Evolutionary conservation across 2,113 vertebrate species (phyloP), one percentile per base, ranked within the genome.

Genomic region (Neodontobutis hainanensis): DNA sequence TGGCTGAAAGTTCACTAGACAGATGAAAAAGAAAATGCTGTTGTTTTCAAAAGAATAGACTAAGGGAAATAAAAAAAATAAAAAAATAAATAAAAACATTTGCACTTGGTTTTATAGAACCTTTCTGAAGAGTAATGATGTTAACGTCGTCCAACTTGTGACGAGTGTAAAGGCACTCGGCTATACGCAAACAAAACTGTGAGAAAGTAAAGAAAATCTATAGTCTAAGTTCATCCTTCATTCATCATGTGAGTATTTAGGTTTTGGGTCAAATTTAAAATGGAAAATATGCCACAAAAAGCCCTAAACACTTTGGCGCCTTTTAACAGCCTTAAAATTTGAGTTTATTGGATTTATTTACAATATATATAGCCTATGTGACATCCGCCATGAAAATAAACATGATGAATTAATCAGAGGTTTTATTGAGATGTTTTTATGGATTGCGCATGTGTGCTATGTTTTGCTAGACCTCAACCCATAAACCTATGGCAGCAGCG

Each of bases 1-100:
- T 63, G 62, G 70, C 64, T 65, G 73, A 71, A 83, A 73, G 73
- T 84, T 78, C 61, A 83, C 40, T 66, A 80, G 82, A 78, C 75
- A 65, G 70, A 83, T 48, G 72, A 75, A 78, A 65, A 74, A 78
- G 67, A 74, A 78, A 52, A 67, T 56, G 50, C 47, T 45, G 27
- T 6, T 35, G 36, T 59, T 71, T 65, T 70, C 40, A 46, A 84
- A 69, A 70, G 65, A 76, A 73, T 52, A 68, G 38, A 42, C 49
- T 78, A 52, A 63, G 14, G 0, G 6, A 55, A 27, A 27, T 2
- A 80, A 63, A 34, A n/a, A 57, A 80, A 16, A 55, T n/a, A n/a
- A n/a, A n/a, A n/a, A n/a, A n/a, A n/a, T n/a, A n/a, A n/a, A n/a
- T n/a, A 45, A 49, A 6, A 5, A 15, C 40, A 60, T 58, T 70